Evolutionary conservation across 2,888 invertebrate genomes (phyloP), one percentile per base, ranked within the genome.

Genomic region (Sinhomidia bicolor): DNA sequence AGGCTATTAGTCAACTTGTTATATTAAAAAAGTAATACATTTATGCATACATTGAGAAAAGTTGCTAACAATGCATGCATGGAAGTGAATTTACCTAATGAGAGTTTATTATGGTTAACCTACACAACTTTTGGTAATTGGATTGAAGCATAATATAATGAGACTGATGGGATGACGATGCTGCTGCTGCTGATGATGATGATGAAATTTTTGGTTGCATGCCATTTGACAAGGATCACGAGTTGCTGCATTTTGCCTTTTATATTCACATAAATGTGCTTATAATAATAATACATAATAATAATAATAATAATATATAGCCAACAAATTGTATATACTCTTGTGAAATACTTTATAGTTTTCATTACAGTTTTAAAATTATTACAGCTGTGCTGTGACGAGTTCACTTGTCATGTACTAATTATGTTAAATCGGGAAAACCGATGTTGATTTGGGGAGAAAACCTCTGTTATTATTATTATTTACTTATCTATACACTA

Each of bases 101-200:
- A 86, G 85, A 86, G 85, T 86, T 86, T 86, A 86, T 86, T 86
- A 86, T 86, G 85, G 85, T 86, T 86, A 86, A 80, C 85, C 85
- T 80, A 80, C 85, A 80, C 79, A 87, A 74, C 71, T 81, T 85
- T 80, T 80, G 76, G 74, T 74, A 81, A 87, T 74, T 87, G 81
- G 81, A 87, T 81, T 87, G 81, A 80, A 60, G 60, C 74, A 87
- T 80, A 80, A 86, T 86, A 79, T 86, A 87, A 87, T 87, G 87
- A 87, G 87, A 81, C 57, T 87, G 87, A 81, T 78, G 78, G 78
- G 51, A 79, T 76, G 62, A 62, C 54, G 81, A 81, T 81, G 41
- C 10, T 62, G 54, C 10, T 54, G 62, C 26, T 81, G 41, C 10
- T 62, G 54, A 54, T 54, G 62, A 62, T 74, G 36, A 62, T 81